Evolutionary conservation across 2,888 invertebrate genomes (phyloP), one percentile per base, ranked within the genome.

Genomic region (Eristalis intricaria): DNA sequence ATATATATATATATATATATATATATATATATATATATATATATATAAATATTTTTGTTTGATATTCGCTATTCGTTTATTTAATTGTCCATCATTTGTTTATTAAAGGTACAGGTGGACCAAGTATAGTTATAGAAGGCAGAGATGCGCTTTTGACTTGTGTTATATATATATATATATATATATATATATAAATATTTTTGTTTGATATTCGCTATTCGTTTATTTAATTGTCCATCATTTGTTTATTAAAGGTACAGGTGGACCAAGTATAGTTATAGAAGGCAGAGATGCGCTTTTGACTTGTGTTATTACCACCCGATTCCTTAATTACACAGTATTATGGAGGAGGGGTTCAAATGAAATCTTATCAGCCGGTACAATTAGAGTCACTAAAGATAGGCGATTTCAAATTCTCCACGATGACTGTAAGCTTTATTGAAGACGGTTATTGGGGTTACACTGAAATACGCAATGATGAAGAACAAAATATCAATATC

Each of bases 71-170:
- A 2, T 7, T 32, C 5, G 32, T 40, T n/a, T 4, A 40, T 43
- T 43, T 68, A 23, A 10, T 38, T 56, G 1, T 8, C n/a, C 3
- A 63, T 35, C 0, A 5, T 29, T 22, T 71, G 11, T 15, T 43
- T 10, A 15, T 43, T 32, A 40, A 68, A 93, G 93, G 91, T 84
- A 93, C 93, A 80, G 92, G 92, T 81, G 93, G 93, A 71, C 93
- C 93, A 65, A 91, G 91, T 26, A 69, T 91, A 90, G 95, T 95
- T 43, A 94, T 94, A 89, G 95, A 95, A 90, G 97, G 96, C 13
- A 96, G 96, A 90, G 97, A 97, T 91, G 97, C 97, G 2, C 93
- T 97, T 58, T 94, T 97, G 68, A 97, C 97, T 13, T 97, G 97
- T 92, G 96, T 97, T 76, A 96, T 97, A n/a, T n/a, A n/a, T n/a